These are phyloP conservation scores for Picathartes gymnocephalus DNA, from an alignment of 2,113 vertebrate species.

Conservation along the genomic window DNA sequence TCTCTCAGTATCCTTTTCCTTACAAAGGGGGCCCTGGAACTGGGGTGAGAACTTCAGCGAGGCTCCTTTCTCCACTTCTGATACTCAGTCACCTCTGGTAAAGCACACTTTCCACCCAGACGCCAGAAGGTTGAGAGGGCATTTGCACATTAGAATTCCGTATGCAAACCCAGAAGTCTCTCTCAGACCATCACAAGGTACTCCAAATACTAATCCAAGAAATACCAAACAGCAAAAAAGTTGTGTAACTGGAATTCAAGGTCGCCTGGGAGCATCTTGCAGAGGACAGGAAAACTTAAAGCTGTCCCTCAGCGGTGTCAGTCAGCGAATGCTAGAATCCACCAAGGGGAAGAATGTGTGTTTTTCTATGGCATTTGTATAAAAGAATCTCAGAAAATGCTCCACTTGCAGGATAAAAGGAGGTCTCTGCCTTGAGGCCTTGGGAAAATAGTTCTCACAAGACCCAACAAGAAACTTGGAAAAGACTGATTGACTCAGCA, in stretches of 20 bases:
- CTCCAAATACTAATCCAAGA: not conserved
- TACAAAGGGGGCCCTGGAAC: not conserved
- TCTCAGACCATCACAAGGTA: not conserved
- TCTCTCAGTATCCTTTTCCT: not conserved
- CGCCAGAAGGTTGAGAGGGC: not conserved
- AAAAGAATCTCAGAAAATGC: not conserved
- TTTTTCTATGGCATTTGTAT: not conserved
- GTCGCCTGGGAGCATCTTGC: not conserved
- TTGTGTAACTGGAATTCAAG: not conserved
- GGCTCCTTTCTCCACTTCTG: not conserved
- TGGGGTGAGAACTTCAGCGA: not conserved
- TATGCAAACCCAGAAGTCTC: not conserved
- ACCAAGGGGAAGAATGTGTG: not conserved
- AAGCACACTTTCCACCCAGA: not conserved
- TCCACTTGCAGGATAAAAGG: not conserved
- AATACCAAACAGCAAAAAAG: not conserved
- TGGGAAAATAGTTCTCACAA: not conserved
- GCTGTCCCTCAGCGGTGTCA: not conserved
- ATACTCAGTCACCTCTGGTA: not conserved
- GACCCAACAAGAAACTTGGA: not conserved
- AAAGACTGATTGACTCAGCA: not conserved
- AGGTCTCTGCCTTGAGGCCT: not conserved
- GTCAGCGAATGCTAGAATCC: not conserved
- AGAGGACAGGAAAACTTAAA: not conserved
- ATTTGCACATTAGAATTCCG: not conserved